These are phyloP conservation scores for Paracanthobrama guichenoti DNA, from an alignment of 2,113 vertebrate genomes.

Conservation along the genomic window DNA sequence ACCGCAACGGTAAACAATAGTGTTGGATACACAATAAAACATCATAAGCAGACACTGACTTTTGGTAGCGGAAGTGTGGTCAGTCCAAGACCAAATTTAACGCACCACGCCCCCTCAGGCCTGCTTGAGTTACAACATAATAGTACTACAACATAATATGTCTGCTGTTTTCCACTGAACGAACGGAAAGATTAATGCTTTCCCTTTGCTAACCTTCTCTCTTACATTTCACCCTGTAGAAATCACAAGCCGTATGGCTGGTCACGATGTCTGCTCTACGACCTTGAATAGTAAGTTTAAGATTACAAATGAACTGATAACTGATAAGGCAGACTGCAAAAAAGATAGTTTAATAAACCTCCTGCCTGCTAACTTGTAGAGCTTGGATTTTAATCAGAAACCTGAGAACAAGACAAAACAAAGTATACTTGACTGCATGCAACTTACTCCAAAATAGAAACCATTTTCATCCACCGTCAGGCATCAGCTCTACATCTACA, in stretches of 20 bases:
- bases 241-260: conserved; percentile 73
- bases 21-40: background rate
- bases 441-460: conserved; percentile 49
- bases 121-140: background rate
- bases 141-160: background rate
- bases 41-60: background rate
- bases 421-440: conserved; percentile 48
- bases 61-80: background rate
- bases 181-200: background rate
- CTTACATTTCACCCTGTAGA: conserved; percentile 64
- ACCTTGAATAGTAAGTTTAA: conserved; percentile 82
- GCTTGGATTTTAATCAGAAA: conserved; percentile 8
- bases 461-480: conserved; percentile 47
- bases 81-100: background rate
- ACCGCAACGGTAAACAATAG: conserved; percentile 12
- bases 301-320: background rate
- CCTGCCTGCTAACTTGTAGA: background rate
- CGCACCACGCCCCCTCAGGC: conserved; percentile 31
- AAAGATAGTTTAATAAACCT: background rate
- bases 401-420: conserved; percentile 36
- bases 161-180: background rate
- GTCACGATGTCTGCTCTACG: conserved; percentile 71
- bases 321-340: background rate
- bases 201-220: background rate
- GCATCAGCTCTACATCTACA: conserved; percentile 37